Evolutionary conservation across 2,113 vertebrate species (phyloP).

Genomic region (Myotis davidii): DNA sequence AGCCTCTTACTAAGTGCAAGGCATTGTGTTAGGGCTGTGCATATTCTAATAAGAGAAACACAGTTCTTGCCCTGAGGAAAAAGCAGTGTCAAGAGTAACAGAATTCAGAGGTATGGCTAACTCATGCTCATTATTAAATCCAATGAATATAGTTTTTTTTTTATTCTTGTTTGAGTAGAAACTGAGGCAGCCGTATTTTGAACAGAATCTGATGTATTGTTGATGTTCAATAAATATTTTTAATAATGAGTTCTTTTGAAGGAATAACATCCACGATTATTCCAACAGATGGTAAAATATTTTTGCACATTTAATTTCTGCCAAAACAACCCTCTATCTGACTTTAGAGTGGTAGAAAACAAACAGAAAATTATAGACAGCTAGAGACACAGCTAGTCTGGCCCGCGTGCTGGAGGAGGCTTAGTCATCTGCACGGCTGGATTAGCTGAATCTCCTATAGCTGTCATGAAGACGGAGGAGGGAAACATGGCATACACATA

Average conservation of each 20-base stretch:
- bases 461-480: background rate
- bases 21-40: background rate
- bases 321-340: constrained; percentile 53
- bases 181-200: constrained; percentile 54
- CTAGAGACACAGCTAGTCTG: constrained; percentile 67
- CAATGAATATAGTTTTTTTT: background rate
- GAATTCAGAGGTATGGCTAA: constrained; percentile 11
- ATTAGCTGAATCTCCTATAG: constrained; percentile 38
- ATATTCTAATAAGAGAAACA: constrained; percentile 52
- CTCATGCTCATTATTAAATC: constrained; percentile 28
- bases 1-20: constrained; percentile 4
- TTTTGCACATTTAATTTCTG: constrained; percentile 71
- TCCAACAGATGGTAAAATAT: constrained; percentile 72
- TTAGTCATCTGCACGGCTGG: constrained; percentile 48
- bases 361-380: constrained; percentile 74
- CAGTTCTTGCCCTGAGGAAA: constrained; percentile 6
- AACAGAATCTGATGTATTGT: constrained; percentile 62
- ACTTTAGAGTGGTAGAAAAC: constrained; percentile 61
- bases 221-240: constrained; percentile 76
- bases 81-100: background rate
- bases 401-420: background rate
- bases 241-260: constrained; percentile 72
- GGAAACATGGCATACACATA: background rate
- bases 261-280: constrained; percentile 67
- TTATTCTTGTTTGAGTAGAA: constrained; percentile 21